Percentiles rank a stretch among this genome's conserved stretches.
Conservation (phyloP, 2,888 invertebrate species). For the Rotaria sp. region DNA sequence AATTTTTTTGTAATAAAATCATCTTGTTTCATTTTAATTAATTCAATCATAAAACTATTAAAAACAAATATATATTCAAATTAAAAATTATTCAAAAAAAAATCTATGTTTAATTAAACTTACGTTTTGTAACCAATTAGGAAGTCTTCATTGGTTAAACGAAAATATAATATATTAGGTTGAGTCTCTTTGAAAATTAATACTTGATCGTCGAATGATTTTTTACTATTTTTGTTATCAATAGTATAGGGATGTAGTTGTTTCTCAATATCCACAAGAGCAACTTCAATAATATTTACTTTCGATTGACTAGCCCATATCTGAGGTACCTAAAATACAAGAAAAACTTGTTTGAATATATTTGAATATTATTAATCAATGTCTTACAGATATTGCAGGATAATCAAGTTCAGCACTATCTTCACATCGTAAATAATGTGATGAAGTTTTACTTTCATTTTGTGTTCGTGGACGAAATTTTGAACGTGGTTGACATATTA, state of each 20-base stretch:
- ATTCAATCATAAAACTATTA: not conserved
- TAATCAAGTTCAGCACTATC: not conserved
- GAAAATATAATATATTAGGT: not conserved
- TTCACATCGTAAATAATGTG: conserved; percentile 12
- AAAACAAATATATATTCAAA: not conserved
- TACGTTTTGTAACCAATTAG: not conserved
- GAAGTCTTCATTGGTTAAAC: not conserved
- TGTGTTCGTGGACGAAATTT: conserved; percentile 16
- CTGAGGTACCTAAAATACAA: not conserved
- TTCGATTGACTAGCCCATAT: not conserved
- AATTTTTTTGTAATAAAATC: conserved; percentile 3
- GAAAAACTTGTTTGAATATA: not conserved
- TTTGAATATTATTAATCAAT: not conserved
- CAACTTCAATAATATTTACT: not conserved
- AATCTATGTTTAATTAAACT: not conserved
- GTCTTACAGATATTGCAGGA: not conserved
- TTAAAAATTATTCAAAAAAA: not conserved
- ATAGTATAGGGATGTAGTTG: not conserved
- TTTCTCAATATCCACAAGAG: not conserved
- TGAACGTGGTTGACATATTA: not conserved
- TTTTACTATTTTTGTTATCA: not conserved
- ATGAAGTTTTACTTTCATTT: not conserved
- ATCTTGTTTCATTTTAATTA: conserved; percentile 3
- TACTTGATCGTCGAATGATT: not conserved
- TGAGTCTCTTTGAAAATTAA: not conserved